Evolutionary conservation across 1,140 invertebrate species (phyloP).

Genomic region (Drosophila equinoxialis): DNA sequence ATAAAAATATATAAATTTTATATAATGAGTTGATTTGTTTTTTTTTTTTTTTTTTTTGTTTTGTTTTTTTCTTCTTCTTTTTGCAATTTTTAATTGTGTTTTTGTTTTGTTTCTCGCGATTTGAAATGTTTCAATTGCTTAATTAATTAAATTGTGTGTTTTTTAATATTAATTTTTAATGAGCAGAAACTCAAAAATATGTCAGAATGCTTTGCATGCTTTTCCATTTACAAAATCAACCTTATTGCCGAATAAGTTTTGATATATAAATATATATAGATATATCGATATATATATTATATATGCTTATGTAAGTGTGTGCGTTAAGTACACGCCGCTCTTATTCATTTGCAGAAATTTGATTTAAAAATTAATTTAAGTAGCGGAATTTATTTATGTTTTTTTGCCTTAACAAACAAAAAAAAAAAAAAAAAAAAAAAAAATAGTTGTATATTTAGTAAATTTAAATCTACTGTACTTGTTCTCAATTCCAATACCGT

Average conservation of each 20-base stretch:
- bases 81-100: conserved; percentile 48
- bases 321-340: conserved; percentile 55
- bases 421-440: conserved; percentile 27
- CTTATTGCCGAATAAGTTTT: conserved; percentile 37
- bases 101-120: conserved; percentile 20
- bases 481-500: not conserved
- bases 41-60: conserved; percentile 36
- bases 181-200: conserved; percentile 70
- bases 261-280: conserved; percentile 31
- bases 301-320: conserved; percentile 22
- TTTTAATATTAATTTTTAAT: conserved; percentile 44
- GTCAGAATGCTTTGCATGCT: conserved; percentile 75
- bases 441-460: conserved; percentile 32
- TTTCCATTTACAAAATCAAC: conserved; percentile 54
- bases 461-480: conserved; percentile 1
- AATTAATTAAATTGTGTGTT: conserved; percentile 32
- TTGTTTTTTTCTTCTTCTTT: no score
- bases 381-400: conserved; percentile 61
- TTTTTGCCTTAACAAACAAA: conserved; percentile 12
- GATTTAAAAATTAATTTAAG: conserved; percentile 64
- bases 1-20: conserved; percentile 60
- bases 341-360: conserved; percentile 40
- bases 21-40: conserved; percentile 54
- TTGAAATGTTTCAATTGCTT: conserved; percentile 67
- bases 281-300: conserved; percentile 15